Evolutionary conservation across 2,888 invertebrate genomes (phyloP), one percentile per base, ranked within the genome.

Genomic region (Sphaeridia pumilis): DNA sequence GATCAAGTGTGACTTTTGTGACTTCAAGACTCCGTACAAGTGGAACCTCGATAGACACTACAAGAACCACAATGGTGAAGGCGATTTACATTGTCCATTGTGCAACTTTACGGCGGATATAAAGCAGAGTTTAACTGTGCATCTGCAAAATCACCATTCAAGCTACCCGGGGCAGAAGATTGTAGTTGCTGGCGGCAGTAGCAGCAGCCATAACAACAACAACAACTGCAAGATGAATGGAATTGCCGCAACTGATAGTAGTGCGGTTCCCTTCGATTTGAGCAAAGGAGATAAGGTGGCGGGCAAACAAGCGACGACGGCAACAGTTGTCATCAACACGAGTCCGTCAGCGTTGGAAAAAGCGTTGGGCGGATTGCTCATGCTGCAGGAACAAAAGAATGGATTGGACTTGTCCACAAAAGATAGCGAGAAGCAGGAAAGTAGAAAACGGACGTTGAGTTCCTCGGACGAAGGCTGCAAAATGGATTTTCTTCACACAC

Each of bases 31-130:
- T 20, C 88, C 90, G 22, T 87, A 87, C 75, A 74, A 74, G 71
- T 90, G 90, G 84, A 93, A 93, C 73, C 76, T 89, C 71, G 93
- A 93, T 70, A 78, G 93, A 5, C 94, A 94, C 70, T 85, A 87
- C 77, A 85, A 87, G 72, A 89, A 89, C 70, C 90, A 92, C 73
- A 84, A 60, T 21, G 87, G 87, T 2, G 80, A 76, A 51, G 88
- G 87, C n/a, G 81, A 82, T 58, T 87, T 85, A 72, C 80, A 82
- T 67, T 90, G 90, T 71, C 81, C 83, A 38, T 82, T 84, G 63
- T 90, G 90, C 71, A 87, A 87, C 71, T 90, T 90, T 70, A 85
- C 87, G 12, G 87, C 89, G 31, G 87, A 89, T 68, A 89, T 89
- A 70, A 86, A 88, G 70, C 89, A 90, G 70, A 88, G 87, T 69